Base-by-base conservation (phyloP, 2,888 invertebrate species). In the Schizaphis graminum region DNA sequence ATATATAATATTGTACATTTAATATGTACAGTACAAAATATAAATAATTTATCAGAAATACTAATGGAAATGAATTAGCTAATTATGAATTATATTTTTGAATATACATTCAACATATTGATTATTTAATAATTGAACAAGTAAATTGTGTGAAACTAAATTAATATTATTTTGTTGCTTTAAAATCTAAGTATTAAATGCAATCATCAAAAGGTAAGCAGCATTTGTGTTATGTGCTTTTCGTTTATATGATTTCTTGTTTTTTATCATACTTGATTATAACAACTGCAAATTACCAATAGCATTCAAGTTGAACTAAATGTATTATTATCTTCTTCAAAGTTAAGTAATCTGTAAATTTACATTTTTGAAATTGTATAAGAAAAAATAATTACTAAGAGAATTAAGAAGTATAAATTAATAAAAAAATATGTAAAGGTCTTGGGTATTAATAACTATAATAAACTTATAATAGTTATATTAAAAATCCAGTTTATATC, bases 181-280 rank as follows among this genome's bases (percentile, higher is more conserved):
- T 87, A 41, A 13, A 61, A n/a, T 57, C 53, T 86, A 86, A 92
- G n/a, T 86, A 0, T 91, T 91, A 35, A 93, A 77, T 4, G 41
- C 87, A 67, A 28, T 21, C n/a, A 56, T 21, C 56, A n/a, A 56
- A 93, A 93, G 92, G 92, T 93, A 93, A 93, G 92, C 24, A 77
- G 57, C 28, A 41, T 88, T 87, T 35, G 26, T 56, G 47, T 47
- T 87, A 44, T 91, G 44, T 77, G 53, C 41, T 88, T 93, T 88
- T 49, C 5, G 57, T 91, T 88, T 41, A 11, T 53, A n/a, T 92
- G 21, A 86, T 57, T 26, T 87, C 10, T 13, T 44, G 16, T 91
- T 91, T 85, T 28, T 24, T 35, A 35, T 77, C 11, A n/a, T 5
- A 21, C 16, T 61, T 57, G 44, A 3, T 57, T 21, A 47, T 44